Percentiles rank a stretch among this genome's conserved stretches.
phyloP scores from a whole-genome alignment of 2,888 invertebrate species.

The Dromius quadrimaculatus region DNA sequence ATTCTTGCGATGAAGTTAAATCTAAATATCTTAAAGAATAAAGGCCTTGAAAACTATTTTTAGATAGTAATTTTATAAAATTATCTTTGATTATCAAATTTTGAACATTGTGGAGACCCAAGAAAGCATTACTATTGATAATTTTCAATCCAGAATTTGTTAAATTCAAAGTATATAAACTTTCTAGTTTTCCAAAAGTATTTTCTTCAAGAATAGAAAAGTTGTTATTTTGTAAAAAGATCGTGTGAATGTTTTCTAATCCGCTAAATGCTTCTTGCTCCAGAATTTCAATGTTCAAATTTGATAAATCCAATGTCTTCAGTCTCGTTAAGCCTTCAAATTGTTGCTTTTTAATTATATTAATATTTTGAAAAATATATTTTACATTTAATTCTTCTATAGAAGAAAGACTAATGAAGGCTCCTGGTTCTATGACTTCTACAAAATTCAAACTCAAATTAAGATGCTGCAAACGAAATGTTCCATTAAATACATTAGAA shows the following conservation, averaged over 20 bases:
- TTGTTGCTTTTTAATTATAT: not conserved
- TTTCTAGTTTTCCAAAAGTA: not conserved
- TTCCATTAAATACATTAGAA: slow-evolving; percentile 1
- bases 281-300: not conserved
- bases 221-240: not conserved
- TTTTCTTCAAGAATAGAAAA: not conserved
- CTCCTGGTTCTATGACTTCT: slow-evolving; percentile 14
- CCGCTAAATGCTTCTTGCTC: not conserved
- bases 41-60: too few species aligned
- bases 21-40: too few species aligned
- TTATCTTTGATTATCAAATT: not conserved
- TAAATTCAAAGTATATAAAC: not conserved
- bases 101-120: not conserved
- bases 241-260: not conserved
- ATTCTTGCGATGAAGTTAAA: too few species aligned
- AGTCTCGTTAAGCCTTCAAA: not conserved
- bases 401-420: slow-evolving; percentile 13
- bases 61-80: too few species aligned
- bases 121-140: not conserved
- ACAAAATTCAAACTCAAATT: slow-evolving; percentile 22
- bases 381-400: slow-evolving; percentile 6
- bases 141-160: not conserved
- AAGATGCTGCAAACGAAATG: not conserved
- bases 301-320: not conserved
- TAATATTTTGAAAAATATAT: slow-evolving; percentile 1